A percentile compares a stretch with the other conserved stretches of the same genome.
These are phyloP conservation scores for Anastrepha obliqua DNA, from an alignment of 1,140 invertebrate genomes.

Conservation along the genomic window DNA sequence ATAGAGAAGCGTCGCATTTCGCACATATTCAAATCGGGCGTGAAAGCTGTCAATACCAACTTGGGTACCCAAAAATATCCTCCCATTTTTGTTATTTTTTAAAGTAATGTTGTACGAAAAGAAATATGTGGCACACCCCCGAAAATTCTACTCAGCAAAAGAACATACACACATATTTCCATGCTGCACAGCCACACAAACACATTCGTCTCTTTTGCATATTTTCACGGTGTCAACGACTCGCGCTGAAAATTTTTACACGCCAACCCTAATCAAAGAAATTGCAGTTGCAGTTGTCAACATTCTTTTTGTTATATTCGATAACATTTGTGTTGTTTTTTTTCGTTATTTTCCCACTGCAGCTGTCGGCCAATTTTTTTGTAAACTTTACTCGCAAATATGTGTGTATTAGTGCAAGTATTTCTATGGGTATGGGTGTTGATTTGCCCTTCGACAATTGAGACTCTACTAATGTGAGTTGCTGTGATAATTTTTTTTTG, in stretches of 20 bases:
- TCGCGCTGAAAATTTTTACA: conserved; percentile 1
- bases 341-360: not conserved
- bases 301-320: conserved; percentile 19
- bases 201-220: not conserved
- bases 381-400: not conserved
- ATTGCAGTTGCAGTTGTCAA: conserved; percentile 16
- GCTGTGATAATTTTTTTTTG: no score
- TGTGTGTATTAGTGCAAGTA: not conserved
- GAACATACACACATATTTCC: not conserved
- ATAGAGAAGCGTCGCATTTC: not conserved
- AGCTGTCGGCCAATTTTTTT: not conserved
- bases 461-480: no score
- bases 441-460: no score
- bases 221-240: not conserved
- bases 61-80: not conserved
- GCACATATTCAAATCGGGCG: conserved; percentile 30
- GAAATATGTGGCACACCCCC: not conserved
- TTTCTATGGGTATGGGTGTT: not conserved
- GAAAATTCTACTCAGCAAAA: not conserved
- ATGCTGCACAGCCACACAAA: not conserved
- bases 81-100: not conserved
- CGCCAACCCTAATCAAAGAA: not conserved
- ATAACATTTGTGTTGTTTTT: not conserved
- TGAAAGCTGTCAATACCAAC: conserved; percentile 22
- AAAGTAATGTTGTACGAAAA: no score